Evolutionary conservation across 2,113 vertebrate species (phyloP), one percentile per base, ranked within the genome.

Genomic region (Strix uralensis): DNA sequence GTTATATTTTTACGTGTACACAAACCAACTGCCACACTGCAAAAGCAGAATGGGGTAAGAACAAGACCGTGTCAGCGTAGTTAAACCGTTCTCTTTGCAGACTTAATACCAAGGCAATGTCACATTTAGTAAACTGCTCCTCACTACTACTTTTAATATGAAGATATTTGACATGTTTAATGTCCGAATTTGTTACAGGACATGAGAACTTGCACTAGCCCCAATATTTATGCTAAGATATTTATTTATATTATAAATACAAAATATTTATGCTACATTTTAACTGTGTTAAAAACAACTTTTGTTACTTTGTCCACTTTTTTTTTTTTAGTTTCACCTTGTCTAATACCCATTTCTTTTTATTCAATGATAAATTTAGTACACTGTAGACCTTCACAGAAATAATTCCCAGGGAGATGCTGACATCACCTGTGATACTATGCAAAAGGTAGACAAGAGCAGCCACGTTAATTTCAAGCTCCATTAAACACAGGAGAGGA

Each of bases 401-500:
- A 87, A 29, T 70, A 91, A 13, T 95, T 94, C 78, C 86, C 66
- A 81, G 89, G 47, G 62, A 94, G 87, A 40, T 78, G 94, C 94
- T 96, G 94, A 96, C 92, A 93, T 83, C 90, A 93, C 59, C 77
- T 82, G 46, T 54, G 79, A 73, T 54, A 77, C 73, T 36, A 59
- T 16, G 74, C 67, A 95, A 71, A 73, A 91, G 61, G 69, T 22
- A 95, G 90, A 86, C 85, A 84, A 88, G 75, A 94, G 61, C 15
- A 83, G 40, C 65, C 42, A 73, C 36, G 25, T 65, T 96, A 84
- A 97, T 96, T 97, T 96, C 93, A 94, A 96, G 94, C 89, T 93
- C 72, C 90, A 95, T 93, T 97, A 92, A 94, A 73, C 92, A 91
- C 58, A 89, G 81, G 70, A 90, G 89, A 92, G 52, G 12, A 72